A percentile compares a stretch with the other conserved stretches of the same genome.
phyloP scores from a whole-genome alignment of 2,113 vertebrate species.

The Phoenicopterus ruber region DNA sequence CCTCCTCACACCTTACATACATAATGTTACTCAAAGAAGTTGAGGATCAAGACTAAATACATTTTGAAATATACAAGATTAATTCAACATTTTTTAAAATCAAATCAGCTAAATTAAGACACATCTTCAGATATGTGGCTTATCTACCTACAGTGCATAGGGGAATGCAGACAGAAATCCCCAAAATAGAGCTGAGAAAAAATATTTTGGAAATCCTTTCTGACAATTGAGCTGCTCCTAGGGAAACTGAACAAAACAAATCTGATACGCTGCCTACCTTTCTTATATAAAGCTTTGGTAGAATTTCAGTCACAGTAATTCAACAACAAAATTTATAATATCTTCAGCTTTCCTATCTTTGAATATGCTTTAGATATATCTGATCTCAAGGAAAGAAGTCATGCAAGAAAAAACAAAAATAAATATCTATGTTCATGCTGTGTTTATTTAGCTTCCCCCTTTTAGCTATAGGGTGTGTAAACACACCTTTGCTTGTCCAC shows the following conservation, averaged over 20 bases:
- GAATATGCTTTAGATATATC: not conserved
- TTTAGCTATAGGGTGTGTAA: not conserved
- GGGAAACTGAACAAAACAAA: not conserved
- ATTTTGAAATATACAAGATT: not conserved
- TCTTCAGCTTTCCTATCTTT: not conserved
- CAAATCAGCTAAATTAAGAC: not conserved
- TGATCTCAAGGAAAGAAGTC: not conserved
- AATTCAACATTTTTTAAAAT: not conserved
- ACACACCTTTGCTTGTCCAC: not conserved
- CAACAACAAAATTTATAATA: not conserved
- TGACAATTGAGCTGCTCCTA: not conserved
- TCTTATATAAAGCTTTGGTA: not conserved
- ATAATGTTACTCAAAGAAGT: not conserved
- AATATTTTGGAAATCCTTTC: not conserved
- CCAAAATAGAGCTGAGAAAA: not conserved
- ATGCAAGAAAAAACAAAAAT: not conserved
- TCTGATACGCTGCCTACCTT: fast-evolving
- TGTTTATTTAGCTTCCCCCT: not conserved
- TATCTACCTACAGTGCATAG: not conserved
- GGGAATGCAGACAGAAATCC: not conserved
- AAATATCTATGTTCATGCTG: not conserved
- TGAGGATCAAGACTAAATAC: not conserved
- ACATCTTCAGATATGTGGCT: not conserved
- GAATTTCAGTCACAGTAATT: not conserved
- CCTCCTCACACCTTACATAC: not conserved